Percentiles rank a stretch among this genome's conserved stretches.
Evolutionary conservation across 2,888 invertebrate species (phyloP).

Genomic region (Drosophila ezoana): DNA sequence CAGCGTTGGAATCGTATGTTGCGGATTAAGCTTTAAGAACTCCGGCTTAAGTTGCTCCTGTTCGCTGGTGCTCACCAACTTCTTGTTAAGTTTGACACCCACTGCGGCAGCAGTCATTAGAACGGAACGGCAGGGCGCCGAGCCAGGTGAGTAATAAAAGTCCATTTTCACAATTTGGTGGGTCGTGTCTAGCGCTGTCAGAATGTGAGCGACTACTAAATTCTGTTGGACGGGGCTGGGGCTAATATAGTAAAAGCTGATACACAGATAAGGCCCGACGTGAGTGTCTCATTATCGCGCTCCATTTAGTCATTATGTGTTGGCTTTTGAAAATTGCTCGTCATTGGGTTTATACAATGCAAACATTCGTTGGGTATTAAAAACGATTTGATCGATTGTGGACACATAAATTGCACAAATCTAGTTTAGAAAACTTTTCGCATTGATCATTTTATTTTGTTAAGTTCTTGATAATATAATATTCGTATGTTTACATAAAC

Average conservation of each 20-base stretch:
- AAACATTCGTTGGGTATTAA: not conserved
- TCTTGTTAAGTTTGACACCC: slow-evolving; percentile 88
- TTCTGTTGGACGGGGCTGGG: not conserved
- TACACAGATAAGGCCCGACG: not conserved
- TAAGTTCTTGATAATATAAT: not conserved
- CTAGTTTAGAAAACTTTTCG: not conserved
- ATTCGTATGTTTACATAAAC: not conserved
- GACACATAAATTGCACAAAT: not conserved
- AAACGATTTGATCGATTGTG: not conserved
- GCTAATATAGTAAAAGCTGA: slow-evolving; percentile 20
- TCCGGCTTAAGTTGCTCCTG: slow-evolving; percentile 89
- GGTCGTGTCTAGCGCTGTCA: slow-evolving; percentile 9
- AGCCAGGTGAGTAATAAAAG: slow-evolving; percentile 87
- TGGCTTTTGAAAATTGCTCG: not conserved
- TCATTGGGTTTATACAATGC: not conserved
- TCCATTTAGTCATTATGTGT: not conserved
- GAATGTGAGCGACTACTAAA: slow-evolving; percentile 30
- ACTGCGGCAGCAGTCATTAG: slow-evolving; percentile 88
- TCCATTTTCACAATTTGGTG: slow-evolving; percentile 84
- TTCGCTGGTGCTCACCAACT: slow-evolving; percentile 86
- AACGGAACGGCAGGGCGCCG: slow-evolving; percentile 88
- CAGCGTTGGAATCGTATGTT: slow-evolving; percentile 93
- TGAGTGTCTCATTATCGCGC: slow-evolving; percentile 1
- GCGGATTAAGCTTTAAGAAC: slow-evolving; percentile 91
- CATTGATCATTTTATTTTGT: not conserved